Conservation (phyloP, 2,888 invertebrate species). For the Harmothoe impar region DNA sequence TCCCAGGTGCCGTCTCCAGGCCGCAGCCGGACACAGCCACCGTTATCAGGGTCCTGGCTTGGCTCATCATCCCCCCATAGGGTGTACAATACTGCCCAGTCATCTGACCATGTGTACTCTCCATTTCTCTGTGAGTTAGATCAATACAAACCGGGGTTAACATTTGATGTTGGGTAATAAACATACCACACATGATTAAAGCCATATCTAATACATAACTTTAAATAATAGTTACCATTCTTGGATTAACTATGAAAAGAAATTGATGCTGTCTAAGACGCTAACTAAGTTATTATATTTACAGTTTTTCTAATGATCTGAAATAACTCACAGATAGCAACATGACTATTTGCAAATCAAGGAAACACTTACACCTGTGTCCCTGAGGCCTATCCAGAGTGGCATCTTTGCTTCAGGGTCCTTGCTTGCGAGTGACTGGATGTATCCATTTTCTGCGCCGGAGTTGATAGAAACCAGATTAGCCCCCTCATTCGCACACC, state of each 20-base stretch:
- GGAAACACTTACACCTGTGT: conserved; percentile 10
- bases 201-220: no score
- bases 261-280: no score
- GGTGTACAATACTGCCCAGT: conserved; percentile 25
- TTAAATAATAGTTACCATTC: no score
- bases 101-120: conserved; percentile 37
- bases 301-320: no score
- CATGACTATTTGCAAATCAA: no score
- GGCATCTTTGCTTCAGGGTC: no score
- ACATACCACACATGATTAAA: no score
- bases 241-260: no score
- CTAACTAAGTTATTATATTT: no score
- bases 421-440: neutral
- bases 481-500: neutral
- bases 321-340: no score
- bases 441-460: conserved; percentile 33
- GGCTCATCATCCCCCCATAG: conserved; percentile 37
- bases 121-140: neutral
- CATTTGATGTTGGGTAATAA: no score
- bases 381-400: conserved; percentile 43
- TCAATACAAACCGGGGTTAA: no score
- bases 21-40: conserved; percentile 10
- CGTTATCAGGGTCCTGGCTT: conserved; percentile 15
- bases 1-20: neutral
- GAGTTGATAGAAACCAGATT: conserved; percentile 14